Conservation (phyloP, 2,797 vertebrate genomes). For the Betta splendens region DNA sequence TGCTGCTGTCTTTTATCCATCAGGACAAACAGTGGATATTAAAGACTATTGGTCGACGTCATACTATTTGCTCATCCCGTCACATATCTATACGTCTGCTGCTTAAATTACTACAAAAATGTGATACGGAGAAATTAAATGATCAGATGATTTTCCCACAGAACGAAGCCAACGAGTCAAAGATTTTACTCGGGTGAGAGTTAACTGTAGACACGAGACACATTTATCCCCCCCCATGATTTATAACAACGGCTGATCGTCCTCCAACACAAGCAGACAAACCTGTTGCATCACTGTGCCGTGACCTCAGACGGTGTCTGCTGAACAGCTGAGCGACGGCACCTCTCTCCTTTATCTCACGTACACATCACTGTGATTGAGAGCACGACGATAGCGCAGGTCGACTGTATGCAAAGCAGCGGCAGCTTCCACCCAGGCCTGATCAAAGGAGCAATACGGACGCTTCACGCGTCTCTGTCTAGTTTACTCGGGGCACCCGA, state of each 20-base stretch:
- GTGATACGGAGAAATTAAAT: neutral
- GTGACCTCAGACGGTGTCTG: neutral
- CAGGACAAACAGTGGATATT: too few relatives aligned
- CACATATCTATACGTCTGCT: neutral
- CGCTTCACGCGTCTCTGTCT: accelerated
- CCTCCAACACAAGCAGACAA: neutral
- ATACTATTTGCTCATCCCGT: neutral
- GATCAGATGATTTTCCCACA: neutral
- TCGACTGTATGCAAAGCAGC: neutral
- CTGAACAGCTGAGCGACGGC: too few relatives aligned
- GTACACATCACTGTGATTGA: neutral
- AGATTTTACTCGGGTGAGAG: too few relatives aligned
- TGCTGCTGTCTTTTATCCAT: too few relatives aligned
- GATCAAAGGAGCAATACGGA: neutral
- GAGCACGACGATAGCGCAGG: neutral
- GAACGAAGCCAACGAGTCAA: too few relatives aligned
- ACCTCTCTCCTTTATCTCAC: neutral
- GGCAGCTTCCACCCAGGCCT: neutral
- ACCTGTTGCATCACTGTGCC: neutral
- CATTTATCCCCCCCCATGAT: too few relatives aligned
- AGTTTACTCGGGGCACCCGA: conserved; percentile 41
- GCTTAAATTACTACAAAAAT: neutral
- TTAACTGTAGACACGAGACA: too few relatives aligned
- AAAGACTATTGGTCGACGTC: neutral
- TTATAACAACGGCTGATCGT: too few relatives aligned